phyloP scores from a whole-genome alignment of 1,140 invertebrate genomes.

The Maconellicoccus hirsutus region DNA sequence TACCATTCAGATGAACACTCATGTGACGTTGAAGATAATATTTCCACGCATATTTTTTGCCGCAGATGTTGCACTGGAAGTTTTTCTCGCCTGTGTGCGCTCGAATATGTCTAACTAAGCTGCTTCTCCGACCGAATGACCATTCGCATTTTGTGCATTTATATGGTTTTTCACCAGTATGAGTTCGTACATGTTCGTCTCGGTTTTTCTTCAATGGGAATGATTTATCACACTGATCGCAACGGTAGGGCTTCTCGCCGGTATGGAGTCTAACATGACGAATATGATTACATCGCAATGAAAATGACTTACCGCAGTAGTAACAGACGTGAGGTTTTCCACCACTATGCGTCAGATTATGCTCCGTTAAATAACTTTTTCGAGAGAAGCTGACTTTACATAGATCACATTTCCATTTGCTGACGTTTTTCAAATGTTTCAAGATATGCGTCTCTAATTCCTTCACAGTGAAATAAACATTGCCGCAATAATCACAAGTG shows the following conservation, averaged over 20 bases:
- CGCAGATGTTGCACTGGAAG: constrained; percentile 32
- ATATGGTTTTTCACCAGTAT: constrained; percentile 59
- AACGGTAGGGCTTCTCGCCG: constrained; percentile 20
- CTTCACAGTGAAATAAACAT: background rate
- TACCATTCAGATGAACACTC: background rate
- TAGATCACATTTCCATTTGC: background rate
- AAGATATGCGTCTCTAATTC: background rate
- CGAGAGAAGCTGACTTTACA: background rate
- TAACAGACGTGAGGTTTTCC: constrained; percentile 73
- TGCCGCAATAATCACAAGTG: background rate
- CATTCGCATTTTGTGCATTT: constrained; percentile 36
- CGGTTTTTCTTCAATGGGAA: constrained; percentile 86
- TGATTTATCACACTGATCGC: constrained; percentile 60
- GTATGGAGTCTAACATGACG: constrained; percentile 24
- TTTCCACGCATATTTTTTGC: constrained; percentile 22
- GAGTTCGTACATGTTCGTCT: constrained; percentile 71
- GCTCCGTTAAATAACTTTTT: constrained; percentile 11
- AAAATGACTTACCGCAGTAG: constrained; percentile 71
- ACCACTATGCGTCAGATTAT: constrained; percentile 47
- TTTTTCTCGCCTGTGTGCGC: constrained; percentile 61
- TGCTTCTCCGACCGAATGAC: constrained; percentile 34
- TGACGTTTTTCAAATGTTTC: background rate
- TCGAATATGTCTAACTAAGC: constrained; percentile 65
- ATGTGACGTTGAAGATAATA: constrained; percentile 13
- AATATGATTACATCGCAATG: constrained; percentile 37